Conservation (phyloP, 2,888 invertebrate species). For the Lepidonotus clava region DNA sequence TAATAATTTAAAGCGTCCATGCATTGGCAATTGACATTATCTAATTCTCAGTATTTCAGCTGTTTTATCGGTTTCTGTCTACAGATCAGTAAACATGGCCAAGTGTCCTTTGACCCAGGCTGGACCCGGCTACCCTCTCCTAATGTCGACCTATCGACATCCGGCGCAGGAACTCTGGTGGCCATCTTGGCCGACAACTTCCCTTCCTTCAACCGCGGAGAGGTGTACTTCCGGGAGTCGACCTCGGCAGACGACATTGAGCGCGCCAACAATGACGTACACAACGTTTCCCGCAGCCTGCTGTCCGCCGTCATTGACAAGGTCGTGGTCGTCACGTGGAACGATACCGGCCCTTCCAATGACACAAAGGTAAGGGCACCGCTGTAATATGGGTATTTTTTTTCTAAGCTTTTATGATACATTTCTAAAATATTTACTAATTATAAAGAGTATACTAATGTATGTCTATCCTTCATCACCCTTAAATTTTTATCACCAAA, state of each 20-base stretch:
- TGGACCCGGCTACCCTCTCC: neutral
- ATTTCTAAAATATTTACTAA: no score
- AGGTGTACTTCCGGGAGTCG: conserved; percentile 28
- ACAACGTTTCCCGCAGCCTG: neutral
- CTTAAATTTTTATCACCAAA: no score
- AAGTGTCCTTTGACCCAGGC: neutral
- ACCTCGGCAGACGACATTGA: neutral
- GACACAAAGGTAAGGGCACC: neutral
- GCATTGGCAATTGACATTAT: neutral
- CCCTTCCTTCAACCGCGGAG: neutral
- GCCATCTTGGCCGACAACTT: neutral
- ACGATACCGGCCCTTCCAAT: neutral
- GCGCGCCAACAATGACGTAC: neutral
- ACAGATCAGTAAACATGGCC: conserved; percentile 17
- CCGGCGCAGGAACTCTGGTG: neutral
- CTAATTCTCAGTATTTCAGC: neutral
- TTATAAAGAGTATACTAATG: no score
- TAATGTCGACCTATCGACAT: neutral
- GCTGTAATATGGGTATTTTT: no score
- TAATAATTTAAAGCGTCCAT: neutral
- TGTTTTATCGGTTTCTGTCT: neutral
- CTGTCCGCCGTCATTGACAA: neutral
- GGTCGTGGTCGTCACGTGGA: neutral
- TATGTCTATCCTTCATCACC: no score
- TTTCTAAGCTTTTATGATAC: no score